Percentiles rank a stretch among this genome's conserved stretches.
These are phyloP conservation scores for Myotis lucifugus DNA, from an alignment of 2,113 vertebrate species.

Conservation along the genomic window DNA sequence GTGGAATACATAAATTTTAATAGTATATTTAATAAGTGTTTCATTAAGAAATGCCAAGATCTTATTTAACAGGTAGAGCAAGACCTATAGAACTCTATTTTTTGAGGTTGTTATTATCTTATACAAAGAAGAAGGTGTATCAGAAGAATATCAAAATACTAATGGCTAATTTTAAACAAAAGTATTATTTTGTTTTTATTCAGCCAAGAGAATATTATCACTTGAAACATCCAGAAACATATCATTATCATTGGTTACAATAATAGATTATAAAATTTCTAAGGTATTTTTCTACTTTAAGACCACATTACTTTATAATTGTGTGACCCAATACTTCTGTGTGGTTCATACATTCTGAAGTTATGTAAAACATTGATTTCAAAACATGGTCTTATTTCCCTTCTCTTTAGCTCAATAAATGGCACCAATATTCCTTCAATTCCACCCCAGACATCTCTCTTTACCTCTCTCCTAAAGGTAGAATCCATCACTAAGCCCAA, in stretches of 20 bases:
- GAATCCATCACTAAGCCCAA: background rate
- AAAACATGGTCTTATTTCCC: background rate
- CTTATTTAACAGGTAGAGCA: background rate
- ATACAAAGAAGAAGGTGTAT: background rate
- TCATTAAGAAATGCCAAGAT: background rate
- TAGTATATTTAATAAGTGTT: background rate
- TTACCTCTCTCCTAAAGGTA: background rate
- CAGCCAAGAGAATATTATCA: background rate
- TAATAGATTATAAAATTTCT: background rate
- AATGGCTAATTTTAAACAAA: background rate
- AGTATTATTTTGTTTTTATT: background rate
- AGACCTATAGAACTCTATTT: background rate
- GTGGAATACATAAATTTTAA: background rate
- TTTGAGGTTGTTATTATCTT: background rate
- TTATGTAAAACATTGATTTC: background rate
- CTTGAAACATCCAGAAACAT: background rate
- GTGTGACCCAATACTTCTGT: background rate
- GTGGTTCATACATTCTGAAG: background rate
- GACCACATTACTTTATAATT: background rate
- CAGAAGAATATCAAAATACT: background rate
- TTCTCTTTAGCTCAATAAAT: background rate
- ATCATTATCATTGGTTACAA: background rate
- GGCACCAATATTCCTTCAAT: background rate
- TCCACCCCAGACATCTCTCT: background rate
- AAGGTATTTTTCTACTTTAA: background rate